Base-by-base conservation (phyloP, 2,113 vertebrate genomes). In the Lampris megalopsis region DNA sequence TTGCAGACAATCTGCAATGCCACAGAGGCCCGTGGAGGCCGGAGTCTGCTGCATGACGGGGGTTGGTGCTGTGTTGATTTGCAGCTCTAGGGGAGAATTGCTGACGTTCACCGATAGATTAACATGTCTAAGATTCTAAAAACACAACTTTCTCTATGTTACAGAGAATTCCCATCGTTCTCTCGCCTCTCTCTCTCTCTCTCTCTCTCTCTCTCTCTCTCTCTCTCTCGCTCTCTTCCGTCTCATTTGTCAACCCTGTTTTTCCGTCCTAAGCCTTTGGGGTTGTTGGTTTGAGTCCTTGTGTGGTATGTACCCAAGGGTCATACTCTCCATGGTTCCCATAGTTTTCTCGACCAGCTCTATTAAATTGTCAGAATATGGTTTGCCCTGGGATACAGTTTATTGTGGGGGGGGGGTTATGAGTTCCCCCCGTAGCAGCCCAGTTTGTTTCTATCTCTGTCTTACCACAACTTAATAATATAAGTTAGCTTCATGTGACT, bases 281-380 rank as follows among this genome's bases (percentile, higher is more conserved):
- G 38, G 50, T 56, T 43, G 24, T 57, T 68, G 64, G 49, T 67
- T 53, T 53, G 53, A 42, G 52, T 53, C 40, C n/a, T 47, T 13
- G 24, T 66, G 59, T 11, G 40, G 59, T 67, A 37, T 53, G 49
- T 53, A 50, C 5, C 9, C 40, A 49, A 66, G 49, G 64, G 37
- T 2, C 64, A 53, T 53, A 50, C 36, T 61, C 50, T 53, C 56
- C 36, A 36, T 49, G 35, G 9, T 38, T 64, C 43, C 45, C 9
- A 38, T 64, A 49, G 7, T 48, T 64, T 2, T n/a, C 10, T 24
- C 47, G 41, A 63, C 61, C 41, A 63, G 10, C 61, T 24, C 9
- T 35, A 53, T 53, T 41, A 42, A 42, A 61, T 11, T 8, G 41
- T 42, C 61, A 35, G 40, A 41, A 66, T 24, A 42, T 67, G 37